These are phyloP conservation scores for Desmodus rotundus DNA, from an alignment of 2,113 vertebrate species.

Conservation along the genomic window DNA sequence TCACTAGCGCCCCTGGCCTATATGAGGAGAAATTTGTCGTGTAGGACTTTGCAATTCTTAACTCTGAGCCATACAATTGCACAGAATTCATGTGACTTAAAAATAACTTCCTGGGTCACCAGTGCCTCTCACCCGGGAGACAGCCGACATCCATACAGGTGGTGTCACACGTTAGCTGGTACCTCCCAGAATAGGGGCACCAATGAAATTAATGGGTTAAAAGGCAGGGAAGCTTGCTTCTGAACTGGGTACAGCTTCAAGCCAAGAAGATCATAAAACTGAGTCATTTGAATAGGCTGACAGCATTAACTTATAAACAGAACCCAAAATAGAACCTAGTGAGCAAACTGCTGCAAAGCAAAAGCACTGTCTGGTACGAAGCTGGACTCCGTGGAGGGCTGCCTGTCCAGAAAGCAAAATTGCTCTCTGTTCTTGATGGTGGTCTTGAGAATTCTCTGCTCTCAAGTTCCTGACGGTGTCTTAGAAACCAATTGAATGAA, in stretches of 20 bases:
- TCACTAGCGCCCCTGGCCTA: not conserved
- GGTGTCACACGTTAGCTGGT: accelerated
- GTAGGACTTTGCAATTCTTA: not conserved
- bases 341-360: not conserved
- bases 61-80: not conserved
- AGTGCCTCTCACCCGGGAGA: not conserved
- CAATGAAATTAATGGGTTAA: not conserved
- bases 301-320: not conserved
- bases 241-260: not conserved
- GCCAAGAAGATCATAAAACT: not conserved
- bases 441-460: not conserved
- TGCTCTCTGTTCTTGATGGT: not conserved
- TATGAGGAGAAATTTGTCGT: not conserved
- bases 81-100: not conserved
- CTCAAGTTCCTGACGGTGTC: not conserved
- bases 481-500: not conserved
- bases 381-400: not conserved
- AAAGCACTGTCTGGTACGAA: accelerated
- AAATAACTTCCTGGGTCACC: not conserved
- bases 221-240: not conserved
- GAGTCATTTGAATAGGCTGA: not conserved
- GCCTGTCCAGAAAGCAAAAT: not conserved
- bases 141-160: accelerated
- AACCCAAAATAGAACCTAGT: not conserved
- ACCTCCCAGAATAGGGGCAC: not conserved